Evolutionary conservation across 1,140 invertebrate species (phyloP).

Genomic region (Drosophila ohnishii): DNA sequence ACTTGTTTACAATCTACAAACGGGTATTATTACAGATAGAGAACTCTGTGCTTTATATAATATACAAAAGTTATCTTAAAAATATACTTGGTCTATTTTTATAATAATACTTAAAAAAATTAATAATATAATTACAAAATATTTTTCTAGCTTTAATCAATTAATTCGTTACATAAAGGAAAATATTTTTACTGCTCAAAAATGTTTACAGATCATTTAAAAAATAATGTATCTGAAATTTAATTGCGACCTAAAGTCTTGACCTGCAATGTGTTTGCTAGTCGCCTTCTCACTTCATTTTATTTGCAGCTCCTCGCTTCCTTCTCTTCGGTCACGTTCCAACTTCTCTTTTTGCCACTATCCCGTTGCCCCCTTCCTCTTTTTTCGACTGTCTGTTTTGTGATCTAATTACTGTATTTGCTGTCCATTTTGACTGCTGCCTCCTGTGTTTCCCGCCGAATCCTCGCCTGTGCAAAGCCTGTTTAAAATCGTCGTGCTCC

Average conservation of each 20-base stretch:
- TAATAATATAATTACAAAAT: background rate
- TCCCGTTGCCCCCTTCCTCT: conserved; percentile 11
- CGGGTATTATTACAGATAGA: background rate
- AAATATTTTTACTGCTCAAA: background rate
- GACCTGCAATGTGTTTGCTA: conserved; percentile 34
- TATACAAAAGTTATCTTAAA: background rate
- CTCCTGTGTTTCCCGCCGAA: conserved; percentile 23
- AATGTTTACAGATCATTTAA: background rate
- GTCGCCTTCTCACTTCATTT: conserved; percentile 42
- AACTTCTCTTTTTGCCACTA: conserved; percentile 43
- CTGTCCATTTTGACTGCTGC: conserved; percentile 72
- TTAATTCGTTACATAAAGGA: background rate
- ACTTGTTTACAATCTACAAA: background rate
- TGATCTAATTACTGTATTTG: conserved; percentile 81
- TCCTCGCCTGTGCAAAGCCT: conserved; percentile 24
- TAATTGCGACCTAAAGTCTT: conserved; percentile 7
- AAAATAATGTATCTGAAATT: background rate
- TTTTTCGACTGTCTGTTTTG: conserved; percentile 59
- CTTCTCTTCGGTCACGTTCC: conserved; percentile 57
- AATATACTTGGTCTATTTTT: background rate
- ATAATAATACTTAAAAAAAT: background rate
- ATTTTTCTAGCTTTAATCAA: background rate
- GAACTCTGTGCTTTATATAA: background rate
- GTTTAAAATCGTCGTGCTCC: conserved; percentile 39
- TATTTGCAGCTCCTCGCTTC: conserved; percentile 16